Conservation (phyloP, 2,113 vertebrate genomes). For the Sialia sialis region DNA sequence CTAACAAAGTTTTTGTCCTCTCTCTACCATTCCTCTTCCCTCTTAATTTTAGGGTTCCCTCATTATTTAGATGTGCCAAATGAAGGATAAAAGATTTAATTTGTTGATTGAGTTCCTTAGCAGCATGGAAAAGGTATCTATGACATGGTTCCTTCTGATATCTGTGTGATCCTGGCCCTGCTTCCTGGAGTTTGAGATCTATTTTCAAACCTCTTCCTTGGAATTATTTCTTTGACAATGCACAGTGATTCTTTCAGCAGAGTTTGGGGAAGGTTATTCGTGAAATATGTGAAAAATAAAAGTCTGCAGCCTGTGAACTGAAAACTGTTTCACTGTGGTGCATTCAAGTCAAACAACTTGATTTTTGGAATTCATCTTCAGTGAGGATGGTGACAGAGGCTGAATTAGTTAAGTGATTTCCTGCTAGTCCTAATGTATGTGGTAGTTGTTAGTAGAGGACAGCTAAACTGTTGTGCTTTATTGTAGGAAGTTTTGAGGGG, state of each 20-base stretch:
- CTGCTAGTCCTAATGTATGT: neutral
- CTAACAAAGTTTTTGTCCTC: neutral
- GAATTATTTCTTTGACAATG: neutral
- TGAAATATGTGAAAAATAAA: neutral
- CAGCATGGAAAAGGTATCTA: neutral
- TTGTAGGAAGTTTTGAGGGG: neutral
- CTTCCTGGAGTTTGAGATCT: neutral
- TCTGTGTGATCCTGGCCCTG: neutral
- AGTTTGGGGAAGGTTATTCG: neutral
- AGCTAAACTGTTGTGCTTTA: neutral
- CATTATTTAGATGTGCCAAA: neutral
- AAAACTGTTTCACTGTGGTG: neutral
- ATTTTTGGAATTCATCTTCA: neutral
- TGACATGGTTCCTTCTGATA: neutral
- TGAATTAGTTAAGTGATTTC: neutral
- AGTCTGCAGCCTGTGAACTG: neutral
- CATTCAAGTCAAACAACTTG: neutral
- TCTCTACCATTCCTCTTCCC: neutral
- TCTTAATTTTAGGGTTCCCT: neutral
- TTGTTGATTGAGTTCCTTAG: neutral
- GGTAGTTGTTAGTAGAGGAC: neutral
- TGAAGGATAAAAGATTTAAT: neutral
- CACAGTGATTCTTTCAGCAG: neutral
- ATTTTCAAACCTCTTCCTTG: neutral
- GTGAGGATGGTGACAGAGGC: neutral